These are phyloP conservation scores for Brachyrhaphis roseni DNA, from an alignment of 2,797 vertebrate genomes.

Conservation along the genomic window DNA sequence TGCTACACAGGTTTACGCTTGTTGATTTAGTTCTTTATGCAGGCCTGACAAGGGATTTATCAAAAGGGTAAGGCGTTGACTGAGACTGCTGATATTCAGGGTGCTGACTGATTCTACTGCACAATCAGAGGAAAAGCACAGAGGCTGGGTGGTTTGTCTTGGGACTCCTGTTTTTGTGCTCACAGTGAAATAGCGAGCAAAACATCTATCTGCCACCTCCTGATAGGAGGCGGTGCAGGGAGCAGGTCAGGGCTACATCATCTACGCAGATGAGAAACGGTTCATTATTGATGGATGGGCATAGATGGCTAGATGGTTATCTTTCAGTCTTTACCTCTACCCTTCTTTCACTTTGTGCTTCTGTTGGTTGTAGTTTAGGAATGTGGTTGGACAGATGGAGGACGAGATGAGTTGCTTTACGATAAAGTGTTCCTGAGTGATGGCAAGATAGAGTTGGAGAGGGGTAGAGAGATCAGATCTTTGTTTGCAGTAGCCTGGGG, in stretches of 20 bases:
- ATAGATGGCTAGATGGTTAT: background rate
- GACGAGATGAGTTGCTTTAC: background rate
- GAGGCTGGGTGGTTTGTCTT: background rate
- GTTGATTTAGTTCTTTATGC: conserved; percentile 3
- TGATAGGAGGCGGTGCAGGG: background rate
- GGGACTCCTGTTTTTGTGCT: conserved; percentile 1
- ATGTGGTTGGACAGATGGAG: background rate
- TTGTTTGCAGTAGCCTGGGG: background rate
- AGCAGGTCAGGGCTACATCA: background rate
- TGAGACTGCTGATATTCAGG: background rate
- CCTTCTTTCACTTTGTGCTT: background rate
- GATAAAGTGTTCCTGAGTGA: background rate
- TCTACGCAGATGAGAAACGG: background rate
- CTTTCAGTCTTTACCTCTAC: background rate
- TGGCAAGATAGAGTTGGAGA: background rate
- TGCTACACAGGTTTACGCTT: background rate
- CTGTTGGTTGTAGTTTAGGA: background rate
- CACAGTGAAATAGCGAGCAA: background rate
- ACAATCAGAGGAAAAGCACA: background rate
- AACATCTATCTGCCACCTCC: background rate
- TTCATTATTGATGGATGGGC: background rate
- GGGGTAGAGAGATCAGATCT: background rate
- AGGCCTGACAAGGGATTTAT: background rate
- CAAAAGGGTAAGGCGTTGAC: conserved; percentile 7
- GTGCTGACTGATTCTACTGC: background rate